These are phyloP conservation scores for Sebastes kiyomatsui DNA, from an alignment of 2,797 vertebrate species.

Conservation along the genomic window DNA sequence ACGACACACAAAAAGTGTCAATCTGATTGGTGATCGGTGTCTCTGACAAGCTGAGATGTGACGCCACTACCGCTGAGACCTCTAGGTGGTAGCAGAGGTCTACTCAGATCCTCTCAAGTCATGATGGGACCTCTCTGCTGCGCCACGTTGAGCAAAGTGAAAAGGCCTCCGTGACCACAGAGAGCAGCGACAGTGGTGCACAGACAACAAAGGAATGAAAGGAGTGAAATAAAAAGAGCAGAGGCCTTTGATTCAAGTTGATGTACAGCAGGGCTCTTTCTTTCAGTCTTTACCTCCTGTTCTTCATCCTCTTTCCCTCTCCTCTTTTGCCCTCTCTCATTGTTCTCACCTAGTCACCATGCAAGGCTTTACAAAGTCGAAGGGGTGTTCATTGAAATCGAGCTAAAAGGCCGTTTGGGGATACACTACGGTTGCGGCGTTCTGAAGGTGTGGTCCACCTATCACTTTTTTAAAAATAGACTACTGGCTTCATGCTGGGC, in stretches of 20 bases:
- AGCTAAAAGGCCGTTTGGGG: constrained; percentile 42
- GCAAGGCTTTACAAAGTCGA: constrained; percentile 53
- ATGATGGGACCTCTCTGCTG: constrained; percentile 10
- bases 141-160: constrained; percentile 46
- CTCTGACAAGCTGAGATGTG: neutral
- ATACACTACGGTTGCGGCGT: constrained; percentile 33
- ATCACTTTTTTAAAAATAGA: constrained; percentile 76
- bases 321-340: constrained; percentile 16
- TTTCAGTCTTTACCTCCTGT: constrained; percentile 23
- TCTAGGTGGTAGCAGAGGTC: constrained; percentile 84
- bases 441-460: constrained; percentile 58
- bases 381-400: constrained; percentile 21
- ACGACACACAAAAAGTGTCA: neutral
- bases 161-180: constrained; percentile 46
- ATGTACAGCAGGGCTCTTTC: constrained; percentile 44
- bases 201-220: constrained; percentile 64
- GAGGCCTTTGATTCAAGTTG: constrained; percentile 62
- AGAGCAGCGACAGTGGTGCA: constrained; percentile 43
- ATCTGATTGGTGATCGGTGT: neutral
- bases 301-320: constrained; percentile 23
- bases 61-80: constrained; percentile 29
- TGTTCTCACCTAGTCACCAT: constrained; percentile 45
- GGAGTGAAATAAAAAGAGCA: constrained; percentile 22
- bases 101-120: constrained; percentile 31
- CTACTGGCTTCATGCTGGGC: constrained; percentile 72